These are phyloP conservation scores for Tenebrio molitor DNA, from an alignment of 1,140 invertebrate species.

Conservation along the genomic window DNA sequence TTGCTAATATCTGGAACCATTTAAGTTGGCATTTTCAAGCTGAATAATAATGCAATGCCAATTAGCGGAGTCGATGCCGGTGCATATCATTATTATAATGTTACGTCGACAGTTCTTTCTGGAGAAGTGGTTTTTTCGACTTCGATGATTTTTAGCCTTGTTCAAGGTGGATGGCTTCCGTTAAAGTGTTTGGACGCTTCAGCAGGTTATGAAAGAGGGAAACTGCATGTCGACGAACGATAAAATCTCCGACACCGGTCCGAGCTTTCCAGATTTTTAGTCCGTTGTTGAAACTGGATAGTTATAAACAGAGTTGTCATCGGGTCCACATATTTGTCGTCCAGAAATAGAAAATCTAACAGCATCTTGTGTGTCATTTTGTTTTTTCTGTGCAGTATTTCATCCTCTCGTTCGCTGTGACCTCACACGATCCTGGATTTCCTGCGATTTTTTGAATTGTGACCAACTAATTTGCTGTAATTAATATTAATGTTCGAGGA, in stretches of 20 bases:
- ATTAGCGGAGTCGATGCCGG: too few relatives aligned
- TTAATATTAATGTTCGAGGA: slow-evolving; percentile 29
- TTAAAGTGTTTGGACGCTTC: slow-evolving; percentile 21
- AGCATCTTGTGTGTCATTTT: slow-evolving; percentile 2
- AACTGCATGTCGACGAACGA: slow-evolving; percentile 20
- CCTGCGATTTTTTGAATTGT: neutral
- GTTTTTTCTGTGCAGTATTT: neutral
- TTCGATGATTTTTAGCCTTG: slow-evolving; percentile 16
- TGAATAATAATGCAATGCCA: too few relatives aligned
- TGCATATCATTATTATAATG: slow-evolving; percentile 32
- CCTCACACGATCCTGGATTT: neutral
- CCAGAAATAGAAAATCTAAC: slow-evolving; percentile 8
- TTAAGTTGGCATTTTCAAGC: too few relatives aligned
- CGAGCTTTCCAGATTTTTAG: neutral
- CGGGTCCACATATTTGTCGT: neutral
- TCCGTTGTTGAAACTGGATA: slow-evolving; percentile 1
- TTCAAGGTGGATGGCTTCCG: slow-evolving; percentile 34
- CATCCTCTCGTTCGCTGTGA: neutral
- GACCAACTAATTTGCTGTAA: slow-evolving; percentile 4
- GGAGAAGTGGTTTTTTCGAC: slow-evolving; percentile 18
- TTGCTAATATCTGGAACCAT: too few relatives aligned
- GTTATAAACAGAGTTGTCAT: neutral
- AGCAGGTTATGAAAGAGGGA: slow-evolving; percentile 15
- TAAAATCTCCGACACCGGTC: neutral
- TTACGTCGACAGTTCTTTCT: slow-evolving; percentile 19